Evolutionary conservation across 2,888 invertebrate genomes (phyloP).

Genomic region (Hirudinaria manillensis): DNA sequence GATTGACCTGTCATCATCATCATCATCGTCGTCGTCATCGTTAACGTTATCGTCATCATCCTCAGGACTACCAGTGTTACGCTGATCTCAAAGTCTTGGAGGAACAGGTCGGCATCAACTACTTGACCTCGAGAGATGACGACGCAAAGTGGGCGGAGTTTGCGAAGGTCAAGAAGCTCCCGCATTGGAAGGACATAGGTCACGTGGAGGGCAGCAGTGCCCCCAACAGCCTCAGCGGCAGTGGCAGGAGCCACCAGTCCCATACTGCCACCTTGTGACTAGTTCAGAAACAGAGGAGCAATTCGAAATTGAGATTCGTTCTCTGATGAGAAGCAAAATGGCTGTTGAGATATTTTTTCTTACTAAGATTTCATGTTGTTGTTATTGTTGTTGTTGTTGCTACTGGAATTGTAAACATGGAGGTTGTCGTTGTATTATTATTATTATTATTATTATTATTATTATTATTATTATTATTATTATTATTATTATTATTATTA

Average conservation of each 20-base stretch:
- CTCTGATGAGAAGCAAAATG: background rate
- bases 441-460: no score
- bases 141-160: conserved; percentile 21
- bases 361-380: background rate
- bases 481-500: no score
- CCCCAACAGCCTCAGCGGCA: conserved; percentile 1
- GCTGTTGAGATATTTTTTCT: background rate
- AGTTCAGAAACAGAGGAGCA: background rate
- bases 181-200: conserved; percentile 15
- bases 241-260: background rate
- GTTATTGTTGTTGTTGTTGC: background rate
- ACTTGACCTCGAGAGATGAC: conserved; percentile 20
- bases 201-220: background rate
- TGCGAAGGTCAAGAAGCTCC: conserved; percentile 21
- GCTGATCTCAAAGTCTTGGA: conserved; percentile 24
- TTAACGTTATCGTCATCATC: conserved; percentile 1
- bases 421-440: no score
- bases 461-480: no score
- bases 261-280: background rate
- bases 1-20: background rate
- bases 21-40: background rate
- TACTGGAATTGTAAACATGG: no score
- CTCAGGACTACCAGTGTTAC: conserved; percentile 20
- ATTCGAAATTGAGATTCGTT: background rate
- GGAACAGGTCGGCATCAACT: conserved; percentile 27